A percentile compares a stretch with the other conserved stretches of the same genome.
phyloP scores from a whole-genome alignment of 2,797 vertebrate genomes.

The Melanotaenia maccullochi region DNA sequence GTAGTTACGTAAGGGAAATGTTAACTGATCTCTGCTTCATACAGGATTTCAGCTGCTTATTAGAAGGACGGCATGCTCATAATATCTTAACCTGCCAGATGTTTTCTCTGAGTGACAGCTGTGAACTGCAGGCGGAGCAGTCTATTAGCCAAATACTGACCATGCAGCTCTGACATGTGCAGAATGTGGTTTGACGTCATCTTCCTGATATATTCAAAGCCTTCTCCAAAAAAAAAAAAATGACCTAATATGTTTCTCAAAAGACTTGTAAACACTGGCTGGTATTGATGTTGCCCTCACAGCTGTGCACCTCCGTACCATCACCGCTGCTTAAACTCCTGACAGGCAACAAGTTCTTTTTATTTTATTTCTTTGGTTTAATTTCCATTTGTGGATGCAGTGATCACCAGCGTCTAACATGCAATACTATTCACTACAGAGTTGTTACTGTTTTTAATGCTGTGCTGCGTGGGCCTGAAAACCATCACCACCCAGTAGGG shows the following conservation, averaged over 20 bases:
- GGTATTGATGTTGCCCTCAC: background rate
- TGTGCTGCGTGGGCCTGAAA: background rate
- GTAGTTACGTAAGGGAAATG: background rate
- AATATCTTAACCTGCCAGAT: background rate
- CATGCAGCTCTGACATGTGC: background rate
- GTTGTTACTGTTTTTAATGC: background rate
- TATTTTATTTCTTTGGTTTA: background rate
- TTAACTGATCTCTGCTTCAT: background rate
- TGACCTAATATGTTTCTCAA: background rate
- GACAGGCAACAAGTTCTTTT: background rate
- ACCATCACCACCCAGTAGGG: background rate
- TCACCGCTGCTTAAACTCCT: background rate
- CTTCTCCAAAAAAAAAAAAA: background rate
- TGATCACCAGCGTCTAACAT: background rate
- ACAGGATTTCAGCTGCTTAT: background rate
- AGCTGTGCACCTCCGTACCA: background rate
- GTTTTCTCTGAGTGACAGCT: slow-evolving; percentile 1
- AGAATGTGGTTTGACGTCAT: background rate
- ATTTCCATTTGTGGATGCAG: background rate
- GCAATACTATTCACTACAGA: background rate
- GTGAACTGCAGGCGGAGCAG: background rate
- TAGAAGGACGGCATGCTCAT: background rate
- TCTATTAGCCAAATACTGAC: background rate
- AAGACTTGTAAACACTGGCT: background rate
- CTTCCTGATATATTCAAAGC: background rate